phyloP scores from a whole-genome alignment of 2,888 invertebrate genomes.

The Caenorhabditis sp. region DNA sequence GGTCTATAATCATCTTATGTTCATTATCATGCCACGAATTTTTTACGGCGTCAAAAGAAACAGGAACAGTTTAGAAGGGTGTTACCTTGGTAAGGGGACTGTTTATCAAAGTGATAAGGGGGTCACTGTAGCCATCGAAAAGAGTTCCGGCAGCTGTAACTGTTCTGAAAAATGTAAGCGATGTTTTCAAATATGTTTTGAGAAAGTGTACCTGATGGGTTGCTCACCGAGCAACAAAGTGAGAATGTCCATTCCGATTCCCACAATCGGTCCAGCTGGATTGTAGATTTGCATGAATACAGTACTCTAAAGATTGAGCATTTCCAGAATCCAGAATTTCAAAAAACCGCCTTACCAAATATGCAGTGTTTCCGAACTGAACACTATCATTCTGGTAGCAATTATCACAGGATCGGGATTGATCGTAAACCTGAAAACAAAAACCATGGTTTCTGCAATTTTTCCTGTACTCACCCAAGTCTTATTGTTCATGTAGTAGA shows the following conservation, averaged over 20 bases:
- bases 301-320: slow-evolving; percentile 39
- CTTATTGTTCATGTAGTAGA: slow-evolving; percentile 71
- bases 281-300: slow-evolving; percentile 59
- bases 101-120: slow-evolving; percentile 68
- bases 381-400: slow-evolving; percentile 63
- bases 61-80: slow-evolving; percentile 32
- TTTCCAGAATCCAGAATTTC: not conserved
- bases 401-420: slow-evolving; percentile 59
- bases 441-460: not conserved
- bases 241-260: slow-evolving; percentile 52
- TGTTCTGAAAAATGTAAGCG: slow-evolving; percentile 51
- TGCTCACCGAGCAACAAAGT: slow-evolving; percentile 67
- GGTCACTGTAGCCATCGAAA: slow-evolving; percentile 70
- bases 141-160: slow-evolving; percentile 68
- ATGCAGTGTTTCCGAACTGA: slow-evolving; percentile 68
- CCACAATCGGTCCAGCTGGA: slow-evolving; percentile 28
- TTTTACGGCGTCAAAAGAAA: slow-evolving; percentile 4
- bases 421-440: slow-evolving; percentile 66
- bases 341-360: slow-evolving; percentile 58
- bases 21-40: slow-evolving; percentile 39
- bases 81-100: slow-evolving; percentile 65
- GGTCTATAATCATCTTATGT: slow-evolving; percentile 43
- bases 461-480: slow-evolving; percentile 60
- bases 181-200: too few species aligned
- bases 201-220: slow-evolving; percentile 66